Conservation (phyloP, 92 coral and sea anemone genomes). For the Ricordea florida region DNA sequence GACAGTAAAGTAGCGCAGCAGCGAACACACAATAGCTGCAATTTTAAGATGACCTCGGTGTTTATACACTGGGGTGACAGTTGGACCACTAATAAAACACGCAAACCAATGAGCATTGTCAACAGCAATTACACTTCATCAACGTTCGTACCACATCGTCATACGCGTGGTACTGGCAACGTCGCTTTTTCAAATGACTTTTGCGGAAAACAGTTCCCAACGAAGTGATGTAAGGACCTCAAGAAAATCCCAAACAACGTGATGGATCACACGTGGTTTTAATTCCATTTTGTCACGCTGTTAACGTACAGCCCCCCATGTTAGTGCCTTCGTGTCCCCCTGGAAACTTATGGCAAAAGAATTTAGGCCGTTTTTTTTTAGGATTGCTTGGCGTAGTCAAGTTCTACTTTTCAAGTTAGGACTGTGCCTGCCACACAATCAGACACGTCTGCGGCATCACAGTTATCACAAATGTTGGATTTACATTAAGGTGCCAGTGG, state of each 20-base stretch:
- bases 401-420: slow-evolving; percentile 4
- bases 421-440: background rate
- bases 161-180: background rate
- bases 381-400: background rate
- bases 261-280: slow-evolving; percentile 47
- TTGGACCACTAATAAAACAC: slow-evolving; percentile 76
- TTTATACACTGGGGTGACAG: slow-evolving; percentile 89
- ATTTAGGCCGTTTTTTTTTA: background rate
- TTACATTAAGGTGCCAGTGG: slow-evolving; percentile 1
- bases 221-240: background rate
- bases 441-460: background rate
- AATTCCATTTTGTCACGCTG: slow-evolving; percentile 41
- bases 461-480: background rate
- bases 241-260: slow-evolving; percentile 19
- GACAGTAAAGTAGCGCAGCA: slow-evolving; percentile 20
- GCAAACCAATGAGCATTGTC: slow-evolving; percentile 88
- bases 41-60: slow-evolving; percentile 89
- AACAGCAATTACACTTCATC: slow-evolving; percentile 68
- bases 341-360: slow-evolving; percentile 2
- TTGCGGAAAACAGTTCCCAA: background rate
- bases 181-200: slow-evolving; percentile 19
- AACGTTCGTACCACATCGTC: slow-evolving; percentile 26
- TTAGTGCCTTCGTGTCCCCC: slow-evolving; percentile 10
- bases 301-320: slow-evolving; percentile 44
- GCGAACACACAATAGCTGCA: slow-evolving; percentile 79